Evolutionary conservation across 2,888 invertebrate genomes (phyloP).

Genomic region (Drosophila anomalipes): DNA sequence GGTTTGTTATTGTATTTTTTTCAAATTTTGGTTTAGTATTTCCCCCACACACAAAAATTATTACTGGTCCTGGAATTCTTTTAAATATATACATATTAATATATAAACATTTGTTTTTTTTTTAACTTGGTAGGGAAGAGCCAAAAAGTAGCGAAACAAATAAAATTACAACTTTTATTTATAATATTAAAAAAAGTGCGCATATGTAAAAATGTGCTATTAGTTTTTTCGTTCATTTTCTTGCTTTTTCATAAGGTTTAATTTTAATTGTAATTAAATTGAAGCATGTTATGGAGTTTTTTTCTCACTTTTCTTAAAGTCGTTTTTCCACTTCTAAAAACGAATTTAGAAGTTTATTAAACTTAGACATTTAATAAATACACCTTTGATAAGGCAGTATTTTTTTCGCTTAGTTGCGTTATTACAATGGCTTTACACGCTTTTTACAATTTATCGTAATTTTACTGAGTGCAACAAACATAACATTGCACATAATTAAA

Average conservation of each 20-base stretch:
- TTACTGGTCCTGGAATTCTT: neutral
- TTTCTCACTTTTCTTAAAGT: too few relatives aligned
- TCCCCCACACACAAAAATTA: neutral
- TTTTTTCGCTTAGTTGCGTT: too few relatives aligned
- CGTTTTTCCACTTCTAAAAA: too few relatives aligned
- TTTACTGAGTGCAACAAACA: neutral
- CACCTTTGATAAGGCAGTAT: too few relatives aligned
- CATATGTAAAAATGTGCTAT: neutral
- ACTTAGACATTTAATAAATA: too few relatives aligned
- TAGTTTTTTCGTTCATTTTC: neutral
- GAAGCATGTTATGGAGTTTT: neutral
- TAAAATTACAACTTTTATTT: neutral
- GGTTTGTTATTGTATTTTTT: neutral
- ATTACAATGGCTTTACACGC: neutral
- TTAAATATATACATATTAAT: too few relatives aligned
- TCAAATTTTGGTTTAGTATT: neutral
- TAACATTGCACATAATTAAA: neutral
- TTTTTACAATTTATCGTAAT: neutral
- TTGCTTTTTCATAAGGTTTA: neutral
- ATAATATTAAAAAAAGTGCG: neutral
- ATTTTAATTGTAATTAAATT: neutral
- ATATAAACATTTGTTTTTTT: too few relatives aligned
- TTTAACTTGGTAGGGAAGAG: too few relatives aligned
- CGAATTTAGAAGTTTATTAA: too few relatives aligned
- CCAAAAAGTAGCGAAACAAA: neutral